phyloP scores from a whole-genome alignment of 2,888 invertebrate genomes.

The Heliconius ethilla region DNA sequence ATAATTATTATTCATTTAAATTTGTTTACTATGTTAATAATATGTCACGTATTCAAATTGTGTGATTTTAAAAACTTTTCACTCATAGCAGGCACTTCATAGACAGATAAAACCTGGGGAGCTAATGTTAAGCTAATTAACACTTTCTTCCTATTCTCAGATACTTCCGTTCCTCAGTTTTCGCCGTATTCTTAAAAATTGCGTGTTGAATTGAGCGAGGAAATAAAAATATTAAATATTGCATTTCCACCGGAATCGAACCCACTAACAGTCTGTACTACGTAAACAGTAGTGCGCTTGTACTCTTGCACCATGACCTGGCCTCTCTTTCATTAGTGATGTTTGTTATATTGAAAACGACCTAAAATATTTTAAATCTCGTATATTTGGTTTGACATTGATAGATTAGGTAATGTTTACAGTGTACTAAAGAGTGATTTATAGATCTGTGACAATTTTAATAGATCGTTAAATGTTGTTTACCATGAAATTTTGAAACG shows the following conservation, averaged over 20 bases:
- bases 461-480: slow-evolving; percentile 4
- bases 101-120: too few relatives aligned
- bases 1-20: too few relatives aligned
- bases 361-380: slow-evolving; percentile 5
- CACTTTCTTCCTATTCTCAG: background rate
- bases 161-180: background rate
- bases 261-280: background rate
- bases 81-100: too few relatives aligned
- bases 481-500: background rate
- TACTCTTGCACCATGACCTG: background rate
- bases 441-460: slow-evolving; percentile 15
- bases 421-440: slow-evolving; percentile 17
- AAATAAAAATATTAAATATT: background rate
- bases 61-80: too few relatives aligned
- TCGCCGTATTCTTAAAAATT: background rate
- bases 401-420: slow-evolving; percentile 16
- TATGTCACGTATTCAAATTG: too few relatives aligned
- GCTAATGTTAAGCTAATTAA: background rate
- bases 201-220: too few relatives aligned
- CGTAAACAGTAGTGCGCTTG: background rate
- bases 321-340: too few relatives aligned
- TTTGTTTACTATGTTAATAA: too few relatives aligned
- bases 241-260: background rate
- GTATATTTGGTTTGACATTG: slow-evolving; percentile 19
- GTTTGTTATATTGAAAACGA: slow-evolving; percentile 1